A percentile compares a stretch with the other conserved stretches of the same genome.
Conservation (phyloP, 2,888 invertebrate genomes). For the Cantharis flavilabris region DNA sequence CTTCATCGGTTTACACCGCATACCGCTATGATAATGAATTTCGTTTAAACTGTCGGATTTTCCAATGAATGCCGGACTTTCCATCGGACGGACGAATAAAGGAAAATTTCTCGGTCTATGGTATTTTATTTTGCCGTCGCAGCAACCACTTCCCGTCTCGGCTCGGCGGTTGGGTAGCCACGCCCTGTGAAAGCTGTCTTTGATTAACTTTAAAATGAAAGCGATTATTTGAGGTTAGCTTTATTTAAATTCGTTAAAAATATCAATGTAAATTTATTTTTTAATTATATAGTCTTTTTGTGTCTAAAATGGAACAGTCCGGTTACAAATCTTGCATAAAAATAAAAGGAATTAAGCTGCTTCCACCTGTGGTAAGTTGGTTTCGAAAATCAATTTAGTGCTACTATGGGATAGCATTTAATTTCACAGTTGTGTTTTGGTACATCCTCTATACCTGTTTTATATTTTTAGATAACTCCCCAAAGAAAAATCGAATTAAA, state of each 20-base stretch:
- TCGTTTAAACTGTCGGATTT: no score
- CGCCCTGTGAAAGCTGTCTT: no score
- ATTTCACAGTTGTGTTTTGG: not conserved
- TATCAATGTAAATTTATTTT: not conserved
- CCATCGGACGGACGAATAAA: no score
- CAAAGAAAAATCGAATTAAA: constrained; percentile 68
- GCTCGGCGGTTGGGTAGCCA: no score
- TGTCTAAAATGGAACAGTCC: not conserved
- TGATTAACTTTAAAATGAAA: not conserved
- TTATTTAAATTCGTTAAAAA: not conserved
- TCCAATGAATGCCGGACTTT: no score
- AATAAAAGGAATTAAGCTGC: constrained; percentile 72
- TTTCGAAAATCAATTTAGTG: not conserved
- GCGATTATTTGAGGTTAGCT: not conserved
- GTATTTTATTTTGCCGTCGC: no score
- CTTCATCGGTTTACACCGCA: no score
- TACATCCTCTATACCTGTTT: no score
- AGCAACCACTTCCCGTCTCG: no score
- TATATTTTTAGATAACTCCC: constrained; percentile 62
- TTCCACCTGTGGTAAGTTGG: constrained; percentile 74
- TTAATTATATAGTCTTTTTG: not conserved
- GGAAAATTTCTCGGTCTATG: no score
- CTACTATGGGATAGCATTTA: no score
- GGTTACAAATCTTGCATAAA: constrained; percentile 71
- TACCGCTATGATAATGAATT: no score